phyloP scores from a whole-genome alignment of 1,140 invertebrate genomes.

The Liolophura sinensis region DNA sequence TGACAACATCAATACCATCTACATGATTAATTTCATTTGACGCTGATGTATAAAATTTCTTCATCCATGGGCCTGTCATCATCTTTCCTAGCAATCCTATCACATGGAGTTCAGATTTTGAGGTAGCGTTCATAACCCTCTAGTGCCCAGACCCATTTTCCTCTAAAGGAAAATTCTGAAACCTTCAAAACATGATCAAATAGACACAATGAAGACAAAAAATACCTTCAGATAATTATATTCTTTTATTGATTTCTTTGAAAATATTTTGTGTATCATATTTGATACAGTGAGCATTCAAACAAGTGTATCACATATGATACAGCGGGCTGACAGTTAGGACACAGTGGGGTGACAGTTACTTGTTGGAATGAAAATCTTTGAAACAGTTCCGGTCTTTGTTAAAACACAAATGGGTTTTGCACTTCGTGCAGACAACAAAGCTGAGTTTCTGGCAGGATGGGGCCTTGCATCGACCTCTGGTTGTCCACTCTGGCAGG shows the following conservation, averaged over 20 bases:
- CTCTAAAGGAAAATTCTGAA: no score
- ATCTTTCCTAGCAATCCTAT: slow-evolving; percentile 21
- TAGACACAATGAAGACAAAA: no score
- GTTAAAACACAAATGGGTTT: slow-evolving; percentile 13
- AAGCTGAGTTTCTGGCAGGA: not conserved
- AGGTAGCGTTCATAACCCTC: not conserved
- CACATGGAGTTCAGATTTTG: slow-evolving; percentile 15
- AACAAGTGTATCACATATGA: no score
- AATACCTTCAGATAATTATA: no score
- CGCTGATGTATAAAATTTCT: slow-evolving; percentile 16
- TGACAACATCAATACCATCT: slow-evolving; percentile 12
- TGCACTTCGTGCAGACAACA: slow-evolving; percentile 15
- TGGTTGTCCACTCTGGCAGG: slow-evolving; percentile 4
- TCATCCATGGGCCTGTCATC: slow-evolving; percentile 23
- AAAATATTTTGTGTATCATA: no score
- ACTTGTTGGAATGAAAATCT: no score
- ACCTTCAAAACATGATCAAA: no score
- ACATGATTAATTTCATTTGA: slow-evolving; percentile 9
- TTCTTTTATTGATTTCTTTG: no score
- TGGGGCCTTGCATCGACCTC: slow-evolving; percentile 11
- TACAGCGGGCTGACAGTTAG: no score
- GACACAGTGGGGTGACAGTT: no score
- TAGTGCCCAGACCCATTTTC: no score
- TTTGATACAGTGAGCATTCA: no score
- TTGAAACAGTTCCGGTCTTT: slow-evolving; percentile 19